phyloP scores from a whole-genome alignment of 2,797 vertebrate genomes.

The Aplochiton taeniatus region DNA sequence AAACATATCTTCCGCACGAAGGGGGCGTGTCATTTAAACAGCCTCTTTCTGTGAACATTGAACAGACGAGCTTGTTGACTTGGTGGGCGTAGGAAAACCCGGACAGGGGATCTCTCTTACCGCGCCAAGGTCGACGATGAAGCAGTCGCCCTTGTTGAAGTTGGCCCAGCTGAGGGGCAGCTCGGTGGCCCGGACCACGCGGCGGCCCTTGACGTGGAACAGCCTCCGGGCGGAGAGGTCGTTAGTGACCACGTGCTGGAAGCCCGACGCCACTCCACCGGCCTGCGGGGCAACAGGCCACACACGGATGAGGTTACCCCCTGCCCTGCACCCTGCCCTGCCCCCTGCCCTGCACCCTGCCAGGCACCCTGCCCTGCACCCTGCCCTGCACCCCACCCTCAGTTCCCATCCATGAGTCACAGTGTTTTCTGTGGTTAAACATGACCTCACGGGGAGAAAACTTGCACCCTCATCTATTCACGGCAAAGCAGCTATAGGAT shows the following conservation, averaged over 20 bases:
- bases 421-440: background rate
- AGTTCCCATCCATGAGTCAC: too few relatives aligned
- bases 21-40: too few relatives aligned
- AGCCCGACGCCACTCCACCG: constrained; percentile 87
- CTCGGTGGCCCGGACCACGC: constrained; percentile 86
- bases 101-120: constrained; percentile 65
- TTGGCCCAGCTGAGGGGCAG: constrained; percentile 84
- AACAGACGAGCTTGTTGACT: background rate
- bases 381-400: too few relatives aligned
- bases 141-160: constrained; percentile 91
- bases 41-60: too few relatives aligned
- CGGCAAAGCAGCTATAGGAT: too few relatives aligned
- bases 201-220: constrained; percentile 87
- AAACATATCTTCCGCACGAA: constrained; percentile 8
- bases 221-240: constrained; percentile 82
- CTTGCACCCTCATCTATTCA: too few relatives aligned
- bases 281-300: constrained; percentile 61
- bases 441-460: background rate
- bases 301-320: background rate
- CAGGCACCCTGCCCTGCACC: too few relatives aligned
- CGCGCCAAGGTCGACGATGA: constrained; percentile 86
- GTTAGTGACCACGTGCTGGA: constrained; percentile 88
- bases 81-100: background rate
- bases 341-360: background rate
- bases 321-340: background rate